Conservation (phyloP, 2,888 invertebrate species). For the Lamellibrachia columna region DNA sequence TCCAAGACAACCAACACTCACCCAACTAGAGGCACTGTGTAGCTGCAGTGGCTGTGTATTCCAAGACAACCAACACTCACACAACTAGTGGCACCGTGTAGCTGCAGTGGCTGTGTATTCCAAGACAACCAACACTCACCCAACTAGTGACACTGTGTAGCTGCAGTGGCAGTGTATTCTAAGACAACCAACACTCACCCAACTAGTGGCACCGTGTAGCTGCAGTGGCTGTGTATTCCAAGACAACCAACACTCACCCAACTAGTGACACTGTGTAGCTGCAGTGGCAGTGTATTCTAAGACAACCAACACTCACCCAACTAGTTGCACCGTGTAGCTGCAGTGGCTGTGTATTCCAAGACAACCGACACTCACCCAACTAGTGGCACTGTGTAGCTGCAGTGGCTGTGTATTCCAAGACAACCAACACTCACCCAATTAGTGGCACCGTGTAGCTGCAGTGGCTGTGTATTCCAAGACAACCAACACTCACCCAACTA, state of each 20-base stretch:
- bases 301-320: neutral
- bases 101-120: neutral
- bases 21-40: neutral
- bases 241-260: too few relatives aligned
- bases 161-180: neutral
- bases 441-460: neutral
- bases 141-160: neutral
- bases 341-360: neutral
- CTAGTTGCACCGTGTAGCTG: neutral
- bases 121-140: neutral
- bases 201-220: neutral
- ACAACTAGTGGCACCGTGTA: neutral
- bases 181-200: neutral
- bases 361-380: neutral
- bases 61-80: neutral
- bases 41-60: too few relatives aligned
- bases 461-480: neutral
- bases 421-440: neutral
- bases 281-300: neutral
- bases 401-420: neutral
- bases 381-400: neutral
- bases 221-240: neutral
- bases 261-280: neutral
- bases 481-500: neutral
- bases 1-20: too few relatives aligned